phyloP scores from a whole-genome alignment of 2,888 invertebrate species.

The Hydriomena furcata region DNA sequence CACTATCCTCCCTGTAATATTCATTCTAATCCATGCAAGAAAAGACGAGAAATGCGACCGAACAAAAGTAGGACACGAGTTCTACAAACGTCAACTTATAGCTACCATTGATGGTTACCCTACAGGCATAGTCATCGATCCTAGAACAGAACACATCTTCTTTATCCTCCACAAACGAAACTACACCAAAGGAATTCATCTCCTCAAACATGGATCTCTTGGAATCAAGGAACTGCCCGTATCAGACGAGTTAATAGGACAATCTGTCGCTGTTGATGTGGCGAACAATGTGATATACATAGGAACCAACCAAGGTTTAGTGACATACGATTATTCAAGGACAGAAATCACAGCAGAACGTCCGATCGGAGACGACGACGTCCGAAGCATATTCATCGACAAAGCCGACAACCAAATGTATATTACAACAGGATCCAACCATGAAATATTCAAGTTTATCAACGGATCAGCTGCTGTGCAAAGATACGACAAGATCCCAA shows the following conservation, averaged over 20 bases:
- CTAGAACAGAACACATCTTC: slow-evolving; percentile 69
- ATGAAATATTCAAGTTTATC: slow-evolving; percentile 67
- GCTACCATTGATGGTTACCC: slow-evolving; percentile 74
- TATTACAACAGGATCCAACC: slow-evolving; percentile 65
- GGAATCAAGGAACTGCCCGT: slow-evolving; percentile 67
- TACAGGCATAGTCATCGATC: slow-evolving; percentile 67
- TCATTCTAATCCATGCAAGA: slow-evolving; percentile 43
- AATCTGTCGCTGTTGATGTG: slow-evolving; percentile 66
- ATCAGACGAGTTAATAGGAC: slow-evolving; percentile 65
- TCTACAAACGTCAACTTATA: slow-evolving; percentile 68
- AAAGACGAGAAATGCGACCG: slow-evolving; percentile 70
- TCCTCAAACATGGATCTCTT: slow-evolving; percentile 67
- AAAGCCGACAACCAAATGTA: slow-evolving; percentile 70
- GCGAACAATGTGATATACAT: slow-evolving; percentile 62
- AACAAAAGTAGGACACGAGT: slow-evolving; percentile 67
- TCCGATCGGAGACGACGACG: slow-evolving; percentile 75
- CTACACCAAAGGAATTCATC: slow-evolving; percentile 71
- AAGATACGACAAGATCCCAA: slow-evolving; percentile 68
- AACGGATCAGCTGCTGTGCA: slow-evolving; percentile 73
- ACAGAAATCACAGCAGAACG: slow-evolving; percentile 67
- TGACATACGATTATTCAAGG: slow-evolving; percentile 65
- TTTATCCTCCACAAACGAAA: slow-evolving; percentile 73
- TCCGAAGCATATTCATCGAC: slow-evolving; percentile 69
- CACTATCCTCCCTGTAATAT: slow-evolving; percentile 36
- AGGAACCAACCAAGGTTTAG: slow-evolving; percentile 72